Base-by-base conservation (phyloP, 2,888 invertebrate genomes). In the Leucania comma region DNA sequence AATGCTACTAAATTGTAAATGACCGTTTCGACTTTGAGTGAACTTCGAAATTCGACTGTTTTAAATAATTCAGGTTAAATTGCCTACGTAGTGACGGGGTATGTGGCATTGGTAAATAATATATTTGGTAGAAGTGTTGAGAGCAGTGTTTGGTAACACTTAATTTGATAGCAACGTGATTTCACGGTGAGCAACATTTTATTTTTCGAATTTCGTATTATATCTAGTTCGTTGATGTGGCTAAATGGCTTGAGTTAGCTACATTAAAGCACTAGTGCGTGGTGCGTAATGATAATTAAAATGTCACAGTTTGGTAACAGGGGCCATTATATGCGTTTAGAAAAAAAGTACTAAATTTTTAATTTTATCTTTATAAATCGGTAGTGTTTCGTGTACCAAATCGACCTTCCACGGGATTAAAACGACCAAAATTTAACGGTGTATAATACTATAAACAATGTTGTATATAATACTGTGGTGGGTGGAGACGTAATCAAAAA, bases 1-100 rank as follows among this genome's bases (percentile, higher is more conserved):
- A 92, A 92, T 92, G 90, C 91, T 92, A 80, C 91, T 93, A 93
- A 93, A 93, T 93, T 92, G 90, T 93, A 90, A 91, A 93, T 92
- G 91, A 89, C 92, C 91, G 81, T 89, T 89, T 88, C 89, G 91
- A 92, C 92, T 92, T 91, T 90, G 92, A 90, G 85, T 86, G 89
- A 91, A 92, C 90, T 92, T 91, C 82, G 89, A 88, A 92, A 90
- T 92, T 92, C 84, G 89, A 88, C 83, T 87, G 83, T 87, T 87
- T 84, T 93, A 88, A 93, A 92, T 93, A 90, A 93, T 93, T 92
- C 89, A 93, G 81, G 78, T 86, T 86, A 91, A 90, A 90, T 92
- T 90, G 91, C 89, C 90, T 89, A 87, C 89, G 88, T 89, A 82
- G 86, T 76, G 57, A 51, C 12, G 22, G 70, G 70, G 81, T 78